A percentile compares a stretch with the other conserved stretches of the same genome.
These are phyloP conservation scores for Eilema griseolum DNA, from an alignment of 2,888 invertebrate species.

Conservation along the genomic window DNA sequence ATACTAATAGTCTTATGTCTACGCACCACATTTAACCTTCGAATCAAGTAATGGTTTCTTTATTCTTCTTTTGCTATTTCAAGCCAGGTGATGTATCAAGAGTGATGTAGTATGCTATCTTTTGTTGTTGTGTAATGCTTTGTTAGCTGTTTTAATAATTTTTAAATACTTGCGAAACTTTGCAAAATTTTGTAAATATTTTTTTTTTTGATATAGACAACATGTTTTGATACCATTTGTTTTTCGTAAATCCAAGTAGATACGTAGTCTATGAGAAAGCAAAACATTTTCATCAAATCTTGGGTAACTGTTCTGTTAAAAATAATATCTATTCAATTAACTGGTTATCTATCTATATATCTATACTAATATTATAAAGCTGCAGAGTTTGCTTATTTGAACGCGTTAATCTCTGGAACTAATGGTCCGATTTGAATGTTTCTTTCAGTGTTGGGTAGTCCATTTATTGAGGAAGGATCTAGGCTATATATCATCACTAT, in stretches of 20 bases:
- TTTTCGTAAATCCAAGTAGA: not conserved
- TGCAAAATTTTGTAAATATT: not conserved
- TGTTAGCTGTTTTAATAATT: not conserved
- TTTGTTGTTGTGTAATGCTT: not conserved
- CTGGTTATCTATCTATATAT: not conserved
- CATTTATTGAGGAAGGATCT: too few relatives aligned
- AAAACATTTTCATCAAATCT: not conserved
- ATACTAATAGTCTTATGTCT: conserved; percentile 74
- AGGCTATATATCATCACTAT: too few relatives aligned
- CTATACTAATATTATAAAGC: too few relatives aligned
- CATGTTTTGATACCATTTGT: too few relatives aligned
- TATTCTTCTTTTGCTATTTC: conserved; percentile 36
- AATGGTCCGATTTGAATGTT: too few relatives aligned
- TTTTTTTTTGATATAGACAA: too few relatives aligned
- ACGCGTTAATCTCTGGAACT: too few relatives aligned
- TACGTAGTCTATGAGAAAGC: not conserved
- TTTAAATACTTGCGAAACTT: not conserved
- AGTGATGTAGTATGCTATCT: not conserved
- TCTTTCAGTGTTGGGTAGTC: too few relatives aligned
- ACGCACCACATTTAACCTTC: conserved; percentile 57
- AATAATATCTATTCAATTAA: not conserved
- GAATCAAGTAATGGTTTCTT: conserved; percentile 50
- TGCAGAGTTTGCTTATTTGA: too few relatives aligned
- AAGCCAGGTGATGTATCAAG: conserved; percentile 25
- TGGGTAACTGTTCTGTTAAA: not conserved